phyloP scores from a whole-genome alignment of 2,113 vertebrate species.

The Cheilinus undulatus region DNA sequence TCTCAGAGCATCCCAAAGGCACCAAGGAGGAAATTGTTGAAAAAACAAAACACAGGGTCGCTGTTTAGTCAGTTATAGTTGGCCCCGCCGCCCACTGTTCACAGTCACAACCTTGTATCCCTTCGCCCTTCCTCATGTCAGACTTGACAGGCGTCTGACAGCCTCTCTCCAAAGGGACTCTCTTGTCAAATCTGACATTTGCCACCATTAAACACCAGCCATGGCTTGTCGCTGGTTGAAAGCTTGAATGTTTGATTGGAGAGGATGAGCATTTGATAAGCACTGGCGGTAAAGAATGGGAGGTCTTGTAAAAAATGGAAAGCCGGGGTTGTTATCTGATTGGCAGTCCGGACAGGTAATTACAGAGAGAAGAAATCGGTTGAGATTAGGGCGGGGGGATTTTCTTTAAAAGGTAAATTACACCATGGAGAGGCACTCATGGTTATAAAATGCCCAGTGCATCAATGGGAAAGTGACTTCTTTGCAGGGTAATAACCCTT shows the following conservation, averaged over 20 bases:
- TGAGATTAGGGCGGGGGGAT: not conserved
- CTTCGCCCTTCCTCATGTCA: slow-evolving; percentile 19
- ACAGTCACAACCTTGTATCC: not conserved
- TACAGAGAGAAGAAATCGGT: slow-evolving; percentile 32
- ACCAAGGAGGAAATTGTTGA: not conserved
- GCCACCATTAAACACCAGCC: slow-evolving; percentile 29
- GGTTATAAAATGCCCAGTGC: not conserved
- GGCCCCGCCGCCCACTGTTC: not conserved
- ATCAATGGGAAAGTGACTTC: not conserved
- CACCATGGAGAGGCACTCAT: not conserved
- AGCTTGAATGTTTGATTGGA: slow-evolving; percentile 2
- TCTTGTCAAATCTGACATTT: slow-evolving; percentile 57
- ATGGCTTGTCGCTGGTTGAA: not conserved
- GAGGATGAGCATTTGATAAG: not conserved
- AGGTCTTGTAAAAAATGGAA: slow-evolving; percentile 19
- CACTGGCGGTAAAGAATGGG: not conserved
- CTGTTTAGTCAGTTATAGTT: not conserved
- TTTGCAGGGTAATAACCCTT: slow-evolving; percentile 43
- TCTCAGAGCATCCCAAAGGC: not conserved
- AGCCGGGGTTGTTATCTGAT: slow-evolving; percentile 52
- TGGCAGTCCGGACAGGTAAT: slow-evolving; percentile 66
- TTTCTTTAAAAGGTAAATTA: slow-evolving; percentile 46
- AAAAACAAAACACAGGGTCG: not conserved
- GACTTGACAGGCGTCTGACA: slow-evolving; percentile 33
- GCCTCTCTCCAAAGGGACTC: slow-evolving; percentile 22